Percentiles rank a stretch among this genome's conserved stretches.
Evolutionary conservation across 2,888 invertebrate species (phyloP).

Genomic region (Patella ulyssiponensis): DNA sequence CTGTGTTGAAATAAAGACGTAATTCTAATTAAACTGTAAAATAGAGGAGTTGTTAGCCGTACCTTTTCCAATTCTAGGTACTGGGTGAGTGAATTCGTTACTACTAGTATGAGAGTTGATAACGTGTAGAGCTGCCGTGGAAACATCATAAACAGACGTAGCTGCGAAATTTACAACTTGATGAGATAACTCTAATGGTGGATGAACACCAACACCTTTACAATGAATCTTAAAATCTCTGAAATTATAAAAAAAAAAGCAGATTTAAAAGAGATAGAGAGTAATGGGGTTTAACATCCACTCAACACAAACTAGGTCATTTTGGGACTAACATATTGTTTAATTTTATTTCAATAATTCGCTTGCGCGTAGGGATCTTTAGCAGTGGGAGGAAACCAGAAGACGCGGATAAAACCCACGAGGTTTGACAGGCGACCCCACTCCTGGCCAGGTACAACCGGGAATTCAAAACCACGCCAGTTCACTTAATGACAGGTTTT

Average conservation of each 20-base stretch:
- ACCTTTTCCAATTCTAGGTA: constrained; percentile 71
- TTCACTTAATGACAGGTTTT: too few species aligned
- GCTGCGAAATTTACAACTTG: constrained; percentile 70
- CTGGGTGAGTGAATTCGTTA: constrained; percentile 71
- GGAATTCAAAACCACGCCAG: too few species aligned
- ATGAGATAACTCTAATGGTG: constrained; percentile 69
- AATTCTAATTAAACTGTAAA: not conserved
- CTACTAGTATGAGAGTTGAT: constrained; percentile 68
- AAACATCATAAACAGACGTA: constrained; percentile 70
- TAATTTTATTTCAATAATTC: too few species aligned
- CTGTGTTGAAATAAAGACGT: too few species aligned
- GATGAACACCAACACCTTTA: constrained; percentile 69
- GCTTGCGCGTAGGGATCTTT: too few species aligned
- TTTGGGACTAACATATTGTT: too few species aligned
- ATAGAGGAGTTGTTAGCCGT: not conserved
- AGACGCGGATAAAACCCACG: too few species aligned
- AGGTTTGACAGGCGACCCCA: too few species aligned
- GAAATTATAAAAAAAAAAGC: constrained; percentile 18
- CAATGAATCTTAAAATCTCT: constrained; percentile 71
- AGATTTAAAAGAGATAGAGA: too few species aligned
- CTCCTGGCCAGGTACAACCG: too few species aligned
- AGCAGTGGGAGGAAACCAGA: too few species aligned
- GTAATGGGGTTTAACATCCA: not conserved
- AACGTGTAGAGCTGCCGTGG: constrained; percentile 62
- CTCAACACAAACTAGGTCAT: too few species aligned